Conservation (phyloP, 92 coral and sea anemone species). For the Ricordea florida region DNA sequence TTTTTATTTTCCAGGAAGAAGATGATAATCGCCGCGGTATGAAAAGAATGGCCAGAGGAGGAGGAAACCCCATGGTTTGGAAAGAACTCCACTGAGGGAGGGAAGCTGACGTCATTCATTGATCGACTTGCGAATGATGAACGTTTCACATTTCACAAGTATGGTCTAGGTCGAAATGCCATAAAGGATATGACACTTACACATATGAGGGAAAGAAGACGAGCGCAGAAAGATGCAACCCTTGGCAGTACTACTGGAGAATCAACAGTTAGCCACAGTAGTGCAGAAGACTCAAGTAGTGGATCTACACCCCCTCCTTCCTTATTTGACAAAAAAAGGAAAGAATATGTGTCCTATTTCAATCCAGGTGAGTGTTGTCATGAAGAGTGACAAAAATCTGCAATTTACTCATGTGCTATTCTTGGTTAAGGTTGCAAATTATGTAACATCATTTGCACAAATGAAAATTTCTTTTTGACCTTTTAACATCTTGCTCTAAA, state of each 20-base stretch:
- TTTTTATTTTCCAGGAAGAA: not conserved
- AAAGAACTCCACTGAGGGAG: not conserved
- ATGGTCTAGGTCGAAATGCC: conserved; percentile 6
- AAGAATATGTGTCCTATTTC: conserved; percentile 4
- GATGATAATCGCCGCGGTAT: conserved; percentile 5
- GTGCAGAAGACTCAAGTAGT: conserved; percentile 19
- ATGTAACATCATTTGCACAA: not conserved
- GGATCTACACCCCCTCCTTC: conserved; percentile 4
- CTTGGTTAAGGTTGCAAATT: not conserved
- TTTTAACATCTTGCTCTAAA: too few species aligned
- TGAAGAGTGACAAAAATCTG: not conserved
- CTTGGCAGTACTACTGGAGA: not conserved
- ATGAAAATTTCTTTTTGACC: too few species aligned
- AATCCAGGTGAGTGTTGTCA: not conserved
- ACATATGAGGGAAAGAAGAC: conserved; percentile 13
- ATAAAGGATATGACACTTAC: conserved; percentile 5
- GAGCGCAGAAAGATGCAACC: conserved; percentile 1
- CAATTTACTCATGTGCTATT: not conserved
- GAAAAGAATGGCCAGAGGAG: conserved; percentile 12
- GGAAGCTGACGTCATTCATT: not conserved
- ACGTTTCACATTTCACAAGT: not conserved
- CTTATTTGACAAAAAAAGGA: not conserved
- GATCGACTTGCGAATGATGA: not conserved
- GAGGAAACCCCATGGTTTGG: conserved; percentile 14
- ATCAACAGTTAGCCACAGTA: not conserved